Percentiles rank a stretch among this genome's conserved stretches.
These are phyloP conservation scores for Leucosticte australis DNA, from an alignment of 2,113 vertebrate species.

Conservation along the genomic window DNA sequence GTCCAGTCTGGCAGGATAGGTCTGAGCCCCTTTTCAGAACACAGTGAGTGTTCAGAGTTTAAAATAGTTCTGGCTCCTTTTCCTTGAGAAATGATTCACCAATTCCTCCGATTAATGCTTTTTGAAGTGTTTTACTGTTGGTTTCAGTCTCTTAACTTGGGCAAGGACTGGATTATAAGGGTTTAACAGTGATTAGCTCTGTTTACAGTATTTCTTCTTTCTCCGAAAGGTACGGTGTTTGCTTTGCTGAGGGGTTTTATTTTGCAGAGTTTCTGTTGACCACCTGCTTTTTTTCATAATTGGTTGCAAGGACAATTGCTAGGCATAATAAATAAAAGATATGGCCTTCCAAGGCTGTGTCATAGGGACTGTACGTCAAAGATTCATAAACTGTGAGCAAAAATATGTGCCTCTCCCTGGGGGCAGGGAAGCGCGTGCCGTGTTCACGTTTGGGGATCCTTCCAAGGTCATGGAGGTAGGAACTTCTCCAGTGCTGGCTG, in stretches of 20 bases:
- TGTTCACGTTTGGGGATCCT: background rate
- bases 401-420: slow-evolving; percentile 38
- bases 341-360: background rate
- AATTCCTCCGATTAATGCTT: background rate
- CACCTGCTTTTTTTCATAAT: slow-evolving; percentile 54
- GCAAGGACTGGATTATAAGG: slow-evolving; percentile 51
- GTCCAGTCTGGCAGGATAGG: slow-evolving; percentile 53
- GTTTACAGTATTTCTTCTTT: slow-evolving; percentile 68
- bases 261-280: slow-evolving; percentile 50
- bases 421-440: background rate
- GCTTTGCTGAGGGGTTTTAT: slow-evolving; percentile 34
- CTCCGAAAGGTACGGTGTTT: slow-evolving; percentile 10
- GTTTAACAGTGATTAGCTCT: slow-evolving; percentile 68
- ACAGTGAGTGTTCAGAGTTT: background rate
- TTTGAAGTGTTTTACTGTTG: slow-evolving; percentile 53
- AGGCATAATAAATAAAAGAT: slow-evolving; percentile 65
- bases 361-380: slow-evolving; percentile 24
- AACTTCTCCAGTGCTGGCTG: background rate
- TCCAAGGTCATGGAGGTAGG: background rate
- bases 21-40: slow-evolving; percentile 39
- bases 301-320: slow-evolving; percentile 40
- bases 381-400: slow-evolving; percentile 55
- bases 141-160: slow-evolving; percentile 56
- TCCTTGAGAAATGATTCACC: slow-evolving; percentile 47
- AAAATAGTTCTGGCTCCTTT: slow-evolving; percentile 29